Conservation (phyloP, 2,888 invertebrate species). For the Arge pagana region DNA sequence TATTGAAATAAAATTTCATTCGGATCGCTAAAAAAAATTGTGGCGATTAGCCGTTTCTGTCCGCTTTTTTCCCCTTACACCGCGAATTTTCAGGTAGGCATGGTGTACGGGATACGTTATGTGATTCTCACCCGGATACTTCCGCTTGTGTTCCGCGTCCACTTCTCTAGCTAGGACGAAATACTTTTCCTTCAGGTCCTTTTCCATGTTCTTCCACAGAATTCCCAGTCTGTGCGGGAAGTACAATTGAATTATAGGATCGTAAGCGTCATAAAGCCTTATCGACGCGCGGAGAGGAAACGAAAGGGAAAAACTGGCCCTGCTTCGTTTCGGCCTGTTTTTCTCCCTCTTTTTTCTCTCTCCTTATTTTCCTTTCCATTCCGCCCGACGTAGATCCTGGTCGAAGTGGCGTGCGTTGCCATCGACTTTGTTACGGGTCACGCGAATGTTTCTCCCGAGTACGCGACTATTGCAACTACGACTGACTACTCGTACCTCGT, state of each 20-base stretch:
- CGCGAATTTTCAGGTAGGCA: constrained; percentile 62
- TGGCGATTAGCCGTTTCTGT: no score
- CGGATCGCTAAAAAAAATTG: no score
- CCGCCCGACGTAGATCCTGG: no score
- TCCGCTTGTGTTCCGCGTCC: constrained; percentile 65
- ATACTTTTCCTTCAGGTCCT: constrained; percentile 62
- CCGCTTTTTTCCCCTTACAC: constrained; percentile 60
- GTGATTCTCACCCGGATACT: constrained; percentile 64
- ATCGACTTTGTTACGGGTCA: no score
- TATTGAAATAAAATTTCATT: no score
- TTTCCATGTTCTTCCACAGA: constrained; percentile 64
- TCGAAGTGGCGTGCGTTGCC: no score
- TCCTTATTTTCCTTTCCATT: background rate
- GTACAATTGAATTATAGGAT: constrained; percentile 17
- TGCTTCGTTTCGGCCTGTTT: background rate
- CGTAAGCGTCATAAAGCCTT: no score
- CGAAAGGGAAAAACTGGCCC: background rate
- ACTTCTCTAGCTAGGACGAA: constrained; percentile 63
- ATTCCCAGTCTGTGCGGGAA: constrained; percentile 63
- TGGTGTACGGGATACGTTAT: constrained; percentile 63
- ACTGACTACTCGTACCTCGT: no score
- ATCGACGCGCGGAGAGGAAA: no score
- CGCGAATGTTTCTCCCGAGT: no score
- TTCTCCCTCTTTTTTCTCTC: background rate
- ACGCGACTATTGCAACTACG: no score